A percentile compares a stretch with the other conserved stretches of the same genome.
Conservation (phyloP, 1,140 invertebrate species). For the Himalopsyche phryganea region DNA sequence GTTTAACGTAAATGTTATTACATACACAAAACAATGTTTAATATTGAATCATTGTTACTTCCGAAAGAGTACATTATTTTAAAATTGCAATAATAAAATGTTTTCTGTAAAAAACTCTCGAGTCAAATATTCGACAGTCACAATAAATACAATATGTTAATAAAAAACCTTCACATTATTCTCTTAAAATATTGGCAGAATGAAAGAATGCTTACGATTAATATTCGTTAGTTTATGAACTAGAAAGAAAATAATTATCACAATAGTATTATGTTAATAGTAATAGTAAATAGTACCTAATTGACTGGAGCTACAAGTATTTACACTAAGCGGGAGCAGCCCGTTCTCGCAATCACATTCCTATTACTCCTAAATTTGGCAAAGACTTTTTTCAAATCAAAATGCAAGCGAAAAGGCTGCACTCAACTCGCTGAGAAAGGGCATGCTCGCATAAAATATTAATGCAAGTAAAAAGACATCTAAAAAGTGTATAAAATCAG, state of each 20-base stretch:
- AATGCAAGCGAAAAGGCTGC: neutral
- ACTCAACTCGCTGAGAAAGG: neutral
- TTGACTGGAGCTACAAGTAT: constrained; percentile 30
- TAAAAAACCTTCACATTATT: neutral
- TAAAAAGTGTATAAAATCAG: constrained; percentile 7
- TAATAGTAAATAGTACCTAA: constrained; percentile 23
- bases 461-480: constrained; percentile 2
- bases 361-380: constrained; percentile 5
- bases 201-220: neutral
- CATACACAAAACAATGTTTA: no score
- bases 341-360: neutral
- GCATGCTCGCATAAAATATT: neutral
- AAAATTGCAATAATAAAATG: no score
- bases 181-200: neutral
- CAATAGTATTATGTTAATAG: constrained; percentile 16
- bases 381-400: neutral
- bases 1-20: no score
- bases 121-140: neutral
- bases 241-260: constrained; percentile 30
- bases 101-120: no score
- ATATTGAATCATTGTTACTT: no score
- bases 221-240: constrained; percentile 8
- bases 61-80: no score
- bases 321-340: neutral
- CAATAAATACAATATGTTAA: constrained; percentile 1